A percentile compares a stretch with the other conserved stretches of the same genome.
phyloP scores from a whole-genome alignment of 2,797 vertebrate species.

The Channa striata region DNA sequence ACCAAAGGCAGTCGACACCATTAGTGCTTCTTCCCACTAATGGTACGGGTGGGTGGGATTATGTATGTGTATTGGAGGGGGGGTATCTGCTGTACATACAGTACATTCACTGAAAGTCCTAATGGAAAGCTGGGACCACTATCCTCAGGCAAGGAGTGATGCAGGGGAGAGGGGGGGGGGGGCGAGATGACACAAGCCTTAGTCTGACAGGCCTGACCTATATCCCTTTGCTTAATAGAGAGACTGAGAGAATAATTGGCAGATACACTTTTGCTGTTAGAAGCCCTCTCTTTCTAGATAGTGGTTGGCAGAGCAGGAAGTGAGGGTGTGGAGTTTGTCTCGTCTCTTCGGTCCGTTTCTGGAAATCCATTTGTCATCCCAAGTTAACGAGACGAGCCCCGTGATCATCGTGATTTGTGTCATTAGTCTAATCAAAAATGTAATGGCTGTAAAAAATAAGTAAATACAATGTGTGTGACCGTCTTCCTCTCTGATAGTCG shows the following conservation, averaged over 20 bases:
- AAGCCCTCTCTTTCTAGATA: constrained; percentile 8
- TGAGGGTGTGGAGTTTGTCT: constrained; percentile 9
- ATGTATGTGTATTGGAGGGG: constrained; percentile 36
- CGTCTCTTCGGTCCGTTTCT: constrained; percentile 1
- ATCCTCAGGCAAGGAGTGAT: constrained; percentile 87
- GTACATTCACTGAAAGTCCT: constrained; percentile 89
- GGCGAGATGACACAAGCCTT: constrained; percentile 87
- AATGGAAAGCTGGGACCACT: constrained; percentile 92
- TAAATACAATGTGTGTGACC: constrained; percentile 14
- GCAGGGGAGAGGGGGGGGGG: constrained; percentile 83
- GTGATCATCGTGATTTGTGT: constrained; percentile 18
- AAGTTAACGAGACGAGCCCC: constrained; percentile 6
- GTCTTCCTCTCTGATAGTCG: constrained; percentile 49
- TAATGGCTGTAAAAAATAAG: constrained; percentile 9
- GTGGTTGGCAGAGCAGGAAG: constrained; percentile 7
- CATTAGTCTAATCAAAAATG: constrained; percentile 21
- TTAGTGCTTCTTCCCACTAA: constrained; percentile 88
- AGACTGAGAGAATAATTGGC: constrained; percentile 55
- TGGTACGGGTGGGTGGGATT: constrained; percentile 79
- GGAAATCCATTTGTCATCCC: constrained; percentile 32
- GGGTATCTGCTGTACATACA: constrained; percentile 81
- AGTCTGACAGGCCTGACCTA: constrained; percentile 97
- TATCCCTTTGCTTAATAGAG: constrained; percentile 80
- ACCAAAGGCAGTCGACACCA: constrained; percentile 86
- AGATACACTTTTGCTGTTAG: constrained; percentile 54